Evolutionary conservation across 2,888 invertebrate genomes (phyloP).

Genomic region (Epistrophella euchroma): DNA sequence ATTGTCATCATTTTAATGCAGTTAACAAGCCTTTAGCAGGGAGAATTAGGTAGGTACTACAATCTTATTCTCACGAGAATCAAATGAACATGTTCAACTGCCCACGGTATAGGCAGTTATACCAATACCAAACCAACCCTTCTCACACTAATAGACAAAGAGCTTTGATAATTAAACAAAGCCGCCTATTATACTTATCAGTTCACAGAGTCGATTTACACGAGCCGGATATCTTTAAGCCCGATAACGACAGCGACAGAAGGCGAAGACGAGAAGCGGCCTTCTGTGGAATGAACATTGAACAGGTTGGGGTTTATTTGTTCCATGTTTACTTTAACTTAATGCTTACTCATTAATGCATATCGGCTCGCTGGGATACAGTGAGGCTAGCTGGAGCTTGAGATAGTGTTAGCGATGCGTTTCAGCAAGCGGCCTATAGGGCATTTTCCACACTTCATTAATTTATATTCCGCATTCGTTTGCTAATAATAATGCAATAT

Average conservation of each 20-base stretch:
- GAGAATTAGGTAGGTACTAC: neutral
- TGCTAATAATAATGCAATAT: constrained; percentile 74
- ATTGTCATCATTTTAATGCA: too few species aligned
- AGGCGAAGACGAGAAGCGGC: neutral
- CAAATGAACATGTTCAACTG: neutral
- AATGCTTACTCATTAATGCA: constrained; percentile 74
- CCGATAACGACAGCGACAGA: constrained; percentile 45
- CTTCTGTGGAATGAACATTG: constrained; percentile 21
- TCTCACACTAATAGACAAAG: constrained; percentile 51
- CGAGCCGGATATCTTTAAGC: constrained; percentile 56
- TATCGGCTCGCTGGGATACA: constrained; percentile 43
- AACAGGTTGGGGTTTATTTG: constrained; percentile 26
- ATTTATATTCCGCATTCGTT: constrained; percentile 76
- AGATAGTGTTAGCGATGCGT: neutral
- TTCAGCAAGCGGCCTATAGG: constrained; percentile 30
- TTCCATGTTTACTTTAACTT: constrained; percentile 24
- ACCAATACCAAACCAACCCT: neutral
- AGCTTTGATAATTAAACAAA: constrained; percentile 65
- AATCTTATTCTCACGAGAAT: neutral
- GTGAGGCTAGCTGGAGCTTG: neutral
- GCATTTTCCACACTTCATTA: constrained; percentile 74
- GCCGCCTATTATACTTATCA: constrained; percentile 67
- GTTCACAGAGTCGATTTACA: constrained; percentile 53
- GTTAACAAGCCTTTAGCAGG: neutral
- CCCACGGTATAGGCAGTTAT: constrained; percentile 2